Evolutionary conservation across 2,113 vertebrate species (phyloP), one percentile per base, ranked within the genome.

Genomic region (Hemibagrus wyckioides): DNA sequence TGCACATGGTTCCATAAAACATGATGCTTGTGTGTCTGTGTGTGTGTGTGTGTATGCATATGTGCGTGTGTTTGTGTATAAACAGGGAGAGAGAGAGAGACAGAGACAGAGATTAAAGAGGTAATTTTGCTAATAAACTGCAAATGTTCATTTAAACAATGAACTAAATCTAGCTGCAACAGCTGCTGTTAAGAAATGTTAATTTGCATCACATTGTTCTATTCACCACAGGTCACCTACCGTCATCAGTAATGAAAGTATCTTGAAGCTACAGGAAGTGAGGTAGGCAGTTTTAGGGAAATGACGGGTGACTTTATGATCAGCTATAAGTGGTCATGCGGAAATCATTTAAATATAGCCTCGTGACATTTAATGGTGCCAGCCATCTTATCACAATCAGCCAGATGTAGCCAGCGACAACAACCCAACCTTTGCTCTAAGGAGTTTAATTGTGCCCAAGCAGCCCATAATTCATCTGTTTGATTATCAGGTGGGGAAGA

Each of bases 371-470:
- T 84, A 19, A 69, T 4, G 10, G 48, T 48, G 0, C 14, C 77
- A 15, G 39, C 50, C 6, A 73, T 90, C 83, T 92, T 91, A 92
- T 92, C 91, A 41, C 28, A n/a, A 59, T 36, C 65, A 30, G 52
- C 90, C 91, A 92, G 90, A 90, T 89, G 89, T 33, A 80, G 61
- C 39, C 71, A 73, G 25, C 50, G 67, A 71, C 84, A 84, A 65
- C 69, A 82, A 36, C 1, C 61, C 28, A 83, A 76, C 50, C 85
- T 63, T 21, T 23, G 28, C 52, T 86, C 52, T 44, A 54, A 48
- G 73, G 61, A 61, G 83, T 57, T 87, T 61, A 81, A 86, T 87
- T 85, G 85, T 65, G 13, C 44, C 61, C 19, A 50, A 79, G 39
- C 17, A 4, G 30, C 82, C 73, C 71, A 14, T 89, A 89, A 90